Evolutionary conservation across 1,140 invertebrate species (phyloP), one percentile per base, ranked within the genome.

Genomic region (Drosophila gunungcola): DNA sequence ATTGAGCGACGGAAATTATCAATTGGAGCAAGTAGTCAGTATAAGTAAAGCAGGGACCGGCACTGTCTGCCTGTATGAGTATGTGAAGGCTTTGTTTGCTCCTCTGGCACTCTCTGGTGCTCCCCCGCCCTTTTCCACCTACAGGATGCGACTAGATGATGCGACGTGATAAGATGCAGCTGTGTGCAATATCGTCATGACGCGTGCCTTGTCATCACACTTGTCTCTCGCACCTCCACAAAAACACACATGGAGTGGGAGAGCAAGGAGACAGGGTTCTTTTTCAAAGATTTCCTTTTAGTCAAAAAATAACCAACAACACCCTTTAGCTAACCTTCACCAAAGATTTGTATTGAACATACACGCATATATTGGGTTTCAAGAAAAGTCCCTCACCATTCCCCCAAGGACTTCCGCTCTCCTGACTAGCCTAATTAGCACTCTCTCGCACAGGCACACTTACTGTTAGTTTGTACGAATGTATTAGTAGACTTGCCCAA

Each of bases 1-100:
- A 79, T 86, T 88, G 61, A 83, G 62, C 54, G 61, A 80, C 70
- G 74, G 75, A 91, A 83, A 88, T 83, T 80, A 83, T 88, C 83
- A 88, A 88, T 88, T 88, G 84, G 65, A 75, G 80, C 52, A 65
- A 72, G 68, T 49, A 74, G 63, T 43, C 46, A 5, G 62, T 5
- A 53, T 52, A 16, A 39, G 78, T 42, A 48, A 79, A 73, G 57
- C 51, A 69, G 72, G 58, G 83, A 76, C 83, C 83, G 83, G 83
- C 82, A 72, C 49, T 46, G 21, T 53, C 42, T 62, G 61, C 41
- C 16, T 76, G 53, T 57, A 25, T 55, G 13, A 51, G 57, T 57
- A 21, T 75, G 53, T 57, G 29, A 51, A 10, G 49, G 57, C 16
- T 53, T 60, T 61, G 68, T 61, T 64, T 81, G 62, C 48, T 78